These are phyloP conservation scores for Antheraea pernyi DNA, from an alignment of 1,140 invertebrate species.

Conservation along the genomic window DNA sequence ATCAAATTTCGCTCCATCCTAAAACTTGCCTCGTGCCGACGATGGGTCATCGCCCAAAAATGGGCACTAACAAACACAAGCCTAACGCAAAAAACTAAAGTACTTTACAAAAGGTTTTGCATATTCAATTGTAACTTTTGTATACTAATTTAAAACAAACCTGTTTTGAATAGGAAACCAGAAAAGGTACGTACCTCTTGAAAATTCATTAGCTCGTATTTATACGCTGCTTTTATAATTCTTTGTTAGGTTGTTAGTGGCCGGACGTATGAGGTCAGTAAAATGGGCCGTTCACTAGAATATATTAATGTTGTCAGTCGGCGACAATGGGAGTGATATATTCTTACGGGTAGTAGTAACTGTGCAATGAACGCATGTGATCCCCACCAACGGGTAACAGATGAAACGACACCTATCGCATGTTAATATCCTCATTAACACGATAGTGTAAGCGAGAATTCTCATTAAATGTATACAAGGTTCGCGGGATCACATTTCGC, in stretches of 20 bases:
- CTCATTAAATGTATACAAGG: conserved; percentile 10
- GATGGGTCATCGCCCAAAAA: too few relatives aligned
- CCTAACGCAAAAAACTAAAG: too few relatives aligned
- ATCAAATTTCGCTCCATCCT: too few relatives aligned
- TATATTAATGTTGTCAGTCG: conserved; percentile 51
- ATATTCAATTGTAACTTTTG: too few relatives aligned
- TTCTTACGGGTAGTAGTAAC: conserved; percentile 31
- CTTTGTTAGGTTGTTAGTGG: not conserved
- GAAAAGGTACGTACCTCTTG: not conserved
- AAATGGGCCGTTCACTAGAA: conserved; percentile 53
- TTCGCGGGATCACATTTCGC: not conserved
- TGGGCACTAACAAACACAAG: too few relatives aligned
- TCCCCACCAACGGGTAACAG: conserved; percentile 19
- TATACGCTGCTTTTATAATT: conserved; percentile 12
- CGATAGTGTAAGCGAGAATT: not conserved
- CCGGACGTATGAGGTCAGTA: conserved; percentile 45
- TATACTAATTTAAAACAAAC: too few relatives aligned
- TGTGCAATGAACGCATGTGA: conserved; percentile 37
- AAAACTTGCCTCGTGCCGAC: too few relatives aligned
- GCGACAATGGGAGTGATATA: conserved; percentile 61
- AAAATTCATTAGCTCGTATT: conserved; percentile 11
- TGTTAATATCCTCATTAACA: conserved; percentile 26
- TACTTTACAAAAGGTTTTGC: too few relatives aligned
- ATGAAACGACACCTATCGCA: conserved; percentile 15
- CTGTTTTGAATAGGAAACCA: not conserved